A percentile compares a stretch with the other conserved stretches of the same genome.
phyloP scores from a whole-genome alignment of 2,888 invertebrate genomes.

The Scaptomyza tumidula region DNA sequence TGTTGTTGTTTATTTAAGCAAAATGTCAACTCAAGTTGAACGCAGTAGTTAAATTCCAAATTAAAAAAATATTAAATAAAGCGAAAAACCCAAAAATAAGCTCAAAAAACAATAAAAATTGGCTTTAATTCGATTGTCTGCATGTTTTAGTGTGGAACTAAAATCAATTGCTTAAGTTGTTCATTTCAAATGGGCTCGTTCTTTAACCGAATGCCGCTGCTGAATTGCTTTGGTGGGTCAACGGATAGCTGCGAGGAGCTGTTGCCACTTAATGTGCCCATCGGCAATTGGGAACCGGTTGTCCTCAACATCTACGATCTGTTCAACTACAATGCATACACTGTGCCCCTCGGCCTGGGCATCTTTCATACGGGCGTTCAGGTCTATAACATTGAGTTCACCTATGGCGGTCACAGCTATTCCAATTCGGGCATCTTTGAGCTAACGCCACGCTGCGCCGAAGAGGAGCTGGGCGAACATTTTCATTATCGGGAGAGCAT shows the following conservation, averaged over 20 bases:
- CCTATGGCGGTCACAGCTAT: conserved; percentile 94
- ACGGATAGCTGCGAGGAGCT: conserved; percentile 29
- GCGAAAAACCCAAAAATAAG: background rate
- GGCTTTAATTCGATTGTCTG: no score
- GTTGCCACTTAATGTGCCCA: conserved; percentile 7
- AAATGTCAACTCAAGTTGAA: conserved; percentile 35
- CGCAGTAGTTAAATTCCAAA: conserved; percentile 44
- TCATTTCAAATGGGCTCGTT: conserved; percentile 12
- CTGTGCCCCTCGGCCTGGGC: conserved; percentile 96
- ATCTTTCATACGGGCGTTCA: conserved; percentile 98
- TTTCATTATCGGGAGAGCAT: conserved; percentile 96
- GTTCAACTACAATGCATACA: conserved; percentile 97
- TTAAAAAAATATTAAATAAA: background rate
- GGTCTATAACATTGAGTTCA: conserved; percentile 91
- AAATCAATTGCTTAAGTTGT: no score
- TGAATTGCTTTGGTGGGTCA: conserved; percentile 24
- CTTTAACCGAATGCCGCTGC: conserved; percentile 25
- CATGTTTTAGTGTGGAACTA: no score
- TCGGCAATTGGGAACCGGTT: conserved; percentile 88
- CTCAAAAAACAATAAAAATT: background rate
- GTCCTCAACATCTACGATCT: conserved; percentile 98
- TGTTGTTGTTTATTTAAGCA: conserved; percentile 13
- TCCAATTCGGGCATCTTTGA: conserved; percentile 98
- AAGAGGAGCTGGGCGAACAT: conserved; percentile 96
- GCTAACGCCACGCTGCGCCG: conserved; percentile 93